phyloP scores from a whole-genome alignment of 2,888 invertebrate species.

The Eupithecia dodoneata region DNA sequence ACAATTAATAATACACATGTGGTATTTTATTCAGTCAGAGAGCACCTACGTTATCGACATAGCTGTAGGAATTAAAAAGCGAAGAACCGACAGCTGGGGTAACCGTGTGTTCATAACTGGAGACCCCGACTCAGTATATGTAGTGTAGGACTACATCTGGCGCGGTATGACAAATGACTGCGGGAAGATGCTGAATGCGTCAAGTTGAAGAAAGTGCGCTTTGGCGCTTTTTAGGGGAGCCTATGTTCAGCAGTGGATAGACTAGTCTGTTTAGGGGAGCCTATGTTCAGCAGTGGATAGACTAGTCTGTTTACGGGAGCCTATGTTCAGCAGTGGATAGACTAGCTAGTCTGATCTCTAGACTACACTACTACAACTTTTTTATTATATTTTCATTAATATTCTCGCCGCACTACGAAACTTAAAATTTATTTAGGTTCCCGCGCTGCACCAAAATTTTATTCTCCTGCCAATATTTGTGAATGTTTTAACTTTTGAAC shows the following conservation, averaged over 20 bases:
- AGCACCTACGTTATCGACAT: not conserved
- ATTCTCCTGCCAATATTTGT: no score
- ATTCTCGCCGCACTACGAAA: no score
- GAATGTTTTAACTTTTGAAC: no score
- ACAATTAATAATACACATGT: not conserved
- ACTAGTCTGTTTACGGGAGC: not conserved
- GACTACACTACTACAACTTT: no score
- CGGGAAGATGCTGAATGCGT: not conserved
- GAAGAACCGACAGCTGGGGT: not conserved
- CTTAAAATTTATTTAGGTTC: no score
- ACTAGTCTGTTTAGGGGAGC: not conserved
- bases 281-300: not conserved
- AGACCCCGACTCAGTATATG: not conserved
- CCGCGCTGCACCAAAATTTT: no score
- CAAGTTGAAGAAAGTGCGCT: not conserved
- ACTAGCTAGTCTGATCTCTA: not conserved
- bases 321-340: not conserved
- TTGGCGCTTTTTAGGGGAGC: not conserved
- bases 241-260: not conserved
- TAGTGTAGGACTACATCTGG: not conserved
- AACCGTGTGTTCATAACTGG: not conserved
- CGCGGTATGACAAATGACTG: not conserved
- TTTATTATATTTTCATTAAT: no score
- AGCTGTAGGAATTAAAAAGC: not conserved
- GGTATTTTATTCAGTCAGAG: not conserved